Evolutionary conservation across 2,888 invertebrate species (phyloP), one percentile per base, ranked within the genome.

Genomic region (Drosophila differens): DNA sequence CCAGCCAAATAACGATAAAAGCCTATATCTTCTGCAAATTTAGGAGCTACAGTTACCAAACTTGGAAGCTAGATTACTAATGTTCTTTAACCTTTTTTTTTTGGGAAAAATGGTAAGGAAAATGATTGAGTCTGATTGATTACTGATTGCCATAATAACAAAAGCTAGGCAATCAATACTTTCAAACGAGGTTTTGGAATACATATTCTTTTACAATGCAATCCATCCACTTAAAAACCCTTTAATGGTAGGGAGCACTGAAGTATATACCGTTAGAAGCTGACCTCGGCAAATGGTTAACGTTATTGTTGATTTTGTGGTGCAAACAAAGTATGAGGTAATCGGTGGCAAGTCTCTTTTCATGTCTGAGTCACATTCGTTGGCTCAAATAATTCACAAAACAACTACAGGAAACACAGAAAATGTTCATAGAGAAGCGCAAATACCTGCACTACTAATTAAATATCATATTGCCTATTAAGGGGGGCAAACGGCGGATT

Each of bases 351-450:
- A 60, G 60, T 70, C 37, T 19, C 68, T 32, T 57, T 69, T 69
- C 69, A 69, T 69, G 63, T 63, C 58, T 63, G 52, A 58, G 53
- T 33, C 58, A 63, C 69, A 69, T 69, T 69, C 58, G 47, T 37
- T 41, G 57, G 47, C 52, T 16, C 41, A 39, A 19, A 52, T 47
- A 47, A 47, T 47, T 47, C 47, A 47, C 16, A 47, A 25, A 25
- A 47, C 47, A 47, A 47, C 47, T 16, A 47, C 4, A 4, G 47
- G 22, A 25, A 47, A 47, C 16, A 16, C 25, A 47, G 25, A 16
- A 47, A 9, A 25, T 47, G 0, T 4, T 16, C 25, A 47, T 16
- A 0, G 47, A 25, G 25, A 25, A 47, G 47, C 22, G 25, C 47
- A 47, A 47, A 47, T 47, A 47, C 25, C 47, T 47, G 47, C 47